These are phyloP conservation scores for Andrena bicolor DNA, from an alignment of 2,888 invertebrate species.

Conservation along the genomic window DNA sequence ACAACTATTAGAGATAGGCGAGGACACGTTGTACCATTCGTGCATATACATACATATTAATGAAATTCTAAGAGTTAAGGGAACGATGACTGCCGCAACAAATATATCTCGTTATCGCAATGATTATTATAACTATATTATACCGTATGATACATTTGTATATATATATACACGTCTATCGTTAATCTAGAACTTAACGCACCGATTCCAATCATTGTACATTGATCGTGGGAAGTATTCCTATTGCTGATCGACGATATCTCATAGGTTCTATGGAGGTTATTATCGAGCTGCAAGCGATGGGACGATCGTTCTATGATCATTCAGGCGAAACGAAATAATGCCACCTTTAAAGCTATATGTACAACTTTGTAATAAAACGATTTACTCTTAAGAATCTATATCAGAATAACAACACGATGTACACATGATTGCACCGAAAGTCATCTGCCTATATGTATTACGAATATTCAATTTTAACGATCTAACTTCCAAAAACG, in stretches of 20 bases:
- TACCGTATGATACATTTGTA: slow-evolving; percentile 54
- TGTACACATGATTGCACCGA: slow-evolving; percentile 45
- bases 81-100: slow-evolving; percentile 82
- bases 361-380: slow-evolving; percentile 75
- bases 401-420: slow-evolving; percentile 35
- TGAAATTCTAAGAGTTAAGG: slow-evolving; percentile 72
- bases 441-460: slow-evolving; percentile 42
- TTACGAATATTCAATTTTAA: background rate
- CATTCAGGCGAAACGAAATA: slow-evolving; percentile 43
- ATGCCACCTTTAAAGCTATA: slow-evolving; percentile 54
- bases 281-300: slow-evolving; percentile 9
- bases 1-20: slow-evolving; percentile 77
- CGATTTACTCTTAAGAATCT: slow-evolving; percentile 70
- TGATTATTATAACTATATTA: slow-evolving; percentile 76
- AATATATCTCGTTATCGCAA: slow-evolving; percentile 81
- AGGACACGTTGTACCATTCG: slow-evolving; percentile 74
- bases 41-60: slow-evolving; percentile 64
- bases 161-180: slow-evolving; percentile 36
- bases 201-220: slow-evolving; percentile 74
- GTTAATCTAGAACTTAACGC: slow-evolving; percentile 73
- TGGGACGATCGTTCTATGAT: slow-evolving; percentile 46
- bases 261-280: slow-evolving; percentile 36
- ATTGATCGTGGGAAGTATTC: slow-evolving; percentile 56
- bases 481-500: background rate
- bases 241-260: slow-evolving; percentile 50